phyloP scores from a whole-genome alignment of 2,113 vertebrate species.

The Morone saxatilis region DNA sequence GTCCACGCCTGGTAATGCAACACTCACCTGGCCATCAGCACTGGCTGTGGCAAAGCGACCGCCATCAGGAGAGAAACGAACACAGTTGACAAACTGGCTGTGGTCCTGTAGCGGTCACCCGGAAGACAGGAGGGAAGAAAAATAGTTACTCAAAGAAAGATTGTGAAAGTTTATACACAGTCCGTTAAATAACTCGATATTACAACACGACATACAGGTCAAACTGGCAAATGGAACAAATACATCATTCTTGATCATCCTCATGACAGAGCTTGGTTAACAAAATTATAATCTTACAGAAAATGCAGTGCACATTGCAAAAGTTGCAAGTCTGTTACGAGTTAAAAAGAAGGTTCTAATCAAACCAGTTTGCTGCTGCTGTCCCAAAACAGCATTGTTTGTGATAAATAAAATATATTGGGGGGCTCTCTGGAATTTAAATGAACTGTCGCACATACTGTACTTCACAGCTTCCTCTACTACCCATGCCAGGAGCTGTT shows the following conservation, averaged over 20 bases:
- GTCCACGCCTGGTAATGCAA: background rate
- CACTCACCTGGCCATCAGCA: conserved; percentile 92
- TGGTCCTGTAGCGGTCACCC: conserved; percentile 85
- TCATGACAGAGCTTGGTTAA: background rate
- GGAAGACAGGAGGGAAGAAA: conserved; percentile 26
- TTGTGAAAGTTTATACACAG: background rate
- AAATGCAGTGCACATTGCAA: background rate
- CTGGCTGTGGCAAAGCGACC: conserved; percentile 90
- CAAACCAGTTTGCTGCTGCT: background rate
- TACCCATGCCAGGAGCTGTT: background rate
- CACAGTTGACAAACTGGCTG: conserved; percentile 93
- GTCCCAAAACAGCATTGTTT: background rate
- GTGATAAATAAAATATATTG: background rate
- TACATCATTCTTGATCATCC: background rate
- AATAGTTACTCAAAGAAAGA: background rate
- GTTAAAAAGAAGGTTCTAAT: background rate
- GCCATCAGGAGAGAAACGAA: conserved; percentile 94
- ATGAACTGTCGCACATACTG: background rate
- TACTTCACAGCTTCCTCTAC: background rate
- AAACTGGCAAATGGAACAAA: background rate
- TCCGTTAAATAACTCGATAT: background rate
- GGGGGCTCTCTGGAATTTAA: background rate
- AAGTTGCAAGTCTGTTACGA: too few species aligned
- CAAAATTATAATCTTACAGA: background rate
- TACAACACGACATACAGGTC: background rate